A percentile compares a stretch with the other conserved stretches of the same genome.
Conservation (phyloP, 1,140 invertebrate genomes). For the Meloidogyne floridensis region DNA sequence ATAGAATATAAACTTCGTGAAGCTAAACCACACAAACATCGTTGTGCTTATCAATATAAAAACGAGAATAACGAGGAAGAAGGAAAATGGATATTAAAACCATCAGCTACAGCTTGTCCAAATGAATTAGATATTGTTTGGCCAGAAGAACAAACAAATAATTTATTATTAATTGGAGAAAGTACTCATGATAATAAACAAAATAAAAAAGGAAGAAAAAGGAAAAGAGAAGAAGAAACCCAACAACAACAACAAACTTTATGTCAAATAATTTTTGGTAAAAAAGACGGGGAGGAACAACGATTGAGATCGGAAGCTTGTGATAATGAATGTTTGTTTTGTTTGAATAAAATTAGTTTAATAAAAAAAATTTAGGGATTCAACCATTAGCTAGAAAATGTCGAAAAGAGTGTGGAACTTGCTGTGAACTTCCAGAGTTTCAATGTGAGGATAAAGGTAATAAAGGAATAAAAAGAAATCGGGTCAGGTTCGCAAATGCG, state of each 20-base stretch:
- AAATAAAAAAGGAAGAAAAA: neutral
- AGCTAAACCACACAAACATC: neutral
- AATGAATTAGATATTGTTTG: neutral
- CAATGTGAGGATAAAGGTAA: neutral
- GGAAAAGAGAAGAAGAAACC: neutral
- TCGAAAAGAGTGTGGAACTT: neutral
- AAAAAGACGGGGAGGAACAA: neutral
- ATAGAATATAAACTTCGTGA: neutral
- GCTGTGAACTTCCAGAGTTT: neutral
- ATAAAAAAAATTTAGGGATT: neutral
- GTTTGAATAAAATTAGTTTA: neutral
- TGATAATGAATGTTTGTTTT: slow-evolving; percentile 12
- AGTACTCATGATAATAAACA: neutral
- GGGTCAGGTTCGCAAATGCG: too few species aligned
- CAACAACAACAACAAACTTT: neutral
- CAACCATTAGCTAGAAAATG: slow-evolving; percentile 19
- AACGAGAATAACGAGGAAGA: neutral
- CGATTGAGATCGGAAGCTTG: neutral
- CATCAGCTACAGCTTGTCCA: neutral
- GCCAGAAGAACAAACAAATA: neutral
- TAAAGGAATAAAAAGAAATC: neutral
- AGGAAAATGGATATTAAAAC: neutral
- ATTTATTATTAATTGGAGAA: neutral
- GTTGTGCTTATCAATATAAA: neutral
- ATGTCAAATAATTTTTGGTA: neutral